Evolutionary conservation across 2,113 vertebrate genomes (phyloP).

Genomic region (Rhipidura dahli): DNA sequence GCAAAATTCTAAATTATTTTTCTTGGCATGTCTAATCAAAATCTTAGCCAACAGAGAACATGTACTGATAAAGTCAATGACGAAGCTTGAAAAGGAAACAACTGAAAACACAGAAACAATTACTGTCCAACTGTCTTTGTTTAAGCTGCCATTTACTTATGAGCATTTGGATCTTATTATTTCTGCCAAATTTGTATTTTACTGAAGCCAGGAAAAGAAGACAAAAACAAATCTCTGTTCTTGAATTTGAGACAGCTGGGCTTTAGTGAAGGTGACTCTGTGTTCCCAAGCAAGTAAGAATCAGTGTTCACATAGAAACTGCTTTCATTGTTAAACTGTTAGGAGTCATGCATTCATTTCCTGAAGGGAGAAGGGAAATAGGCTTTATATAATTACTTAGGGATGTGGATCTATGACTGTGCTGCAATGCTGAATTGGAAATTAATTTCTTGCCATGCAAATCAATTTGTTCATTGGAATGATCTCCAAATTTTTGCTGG

Average conservation of each 20-base stretch:
- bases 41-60: constrained; percentile 35
- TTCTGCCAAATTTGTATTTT: constrained; percentile 70
- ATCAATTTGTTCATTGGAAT: neutral
- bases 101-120: constrained; percentile 46
- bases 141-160: constrained; percentile 71
- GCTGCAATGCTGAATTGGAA: neutral
- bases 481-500: neutral
- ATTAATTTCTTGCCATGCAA: neutral
- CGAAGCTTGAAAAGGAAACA: constrained; percentile 8
- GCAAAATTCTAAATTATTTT: neutral
- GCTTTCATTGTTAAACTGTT: neutral
- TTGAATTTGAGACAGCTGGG: constrained; percentile 18
- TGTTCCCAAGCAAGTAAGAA: neutral
- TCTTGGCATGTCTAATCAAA: neutral
- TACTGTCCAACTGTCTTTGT: constrained; percentile 46
- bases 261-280: neutral
- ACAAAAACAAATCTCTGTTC: constrained; percentile 1
- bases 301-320: neutral
- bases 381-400: neutral
- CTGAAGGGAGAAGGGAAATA: neutral
- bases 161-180: constrained; percentile 70
- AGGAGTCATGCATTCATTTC: neutral
- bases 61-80: constrained; percentile 43
- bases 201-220: neutral
- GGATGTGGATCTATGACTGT: neutral